A percentile compares a stretch with the other conserved stretches of the same genome.
Conservation (phyloP, 2,888 invertebrate species). For the Schizaphis graminum region DNA sequence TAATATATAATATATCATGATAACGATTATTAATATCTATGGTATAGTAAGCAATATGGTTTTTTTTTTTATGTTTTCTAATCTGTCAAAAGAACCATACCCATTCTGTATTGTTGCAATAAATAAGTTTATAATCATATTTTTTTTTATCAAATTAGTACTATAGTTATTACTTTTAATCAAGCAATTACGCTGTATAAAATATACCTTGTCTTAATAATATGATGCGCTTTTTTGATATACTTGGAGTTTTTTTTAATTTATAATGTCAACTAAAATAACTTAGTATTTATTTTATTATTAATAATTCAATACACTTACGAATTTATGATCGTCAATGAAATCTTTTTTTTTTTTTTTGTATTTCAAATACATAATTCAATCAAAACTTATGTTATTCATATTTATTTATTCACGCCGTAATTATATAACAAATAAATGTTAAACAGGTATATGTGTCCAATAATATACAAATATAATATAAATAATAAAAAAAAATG, state of each 20-base stretch:
- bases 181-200: not conserved
- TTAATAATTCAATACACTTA: not conserved
- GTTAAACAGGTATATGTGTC: not conserved
- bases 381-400: not conserved
- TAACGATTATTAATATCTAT: not conserved
- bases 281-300: not conserved
- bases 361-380: not conserved
- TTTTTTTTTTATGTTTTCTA: not conserved
- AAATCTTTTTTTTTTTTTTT: not conserved
- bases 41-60: not conserved
- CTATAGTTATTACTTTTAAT: not conserved
- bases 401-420: not conserved
- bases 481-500: not conserved
- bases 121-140: not conserved
- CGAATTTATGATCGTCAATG: not conserved
- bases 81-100: not conserved
- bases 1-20: not conserved
- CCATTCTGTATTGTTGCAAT: not conserved
- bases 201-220: not conserved
- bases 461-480: not conserved
- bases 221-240: not conserved
- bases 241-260: not conserved
- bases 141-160: not conserved
- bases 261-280: not conserved
- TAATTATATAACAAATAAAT: not conserved